These are phyloP conservation scores for Seira musarum DNA, from an alignment of 2,888 invertebrate genomes.

Conservation along the genomic window DNA sequence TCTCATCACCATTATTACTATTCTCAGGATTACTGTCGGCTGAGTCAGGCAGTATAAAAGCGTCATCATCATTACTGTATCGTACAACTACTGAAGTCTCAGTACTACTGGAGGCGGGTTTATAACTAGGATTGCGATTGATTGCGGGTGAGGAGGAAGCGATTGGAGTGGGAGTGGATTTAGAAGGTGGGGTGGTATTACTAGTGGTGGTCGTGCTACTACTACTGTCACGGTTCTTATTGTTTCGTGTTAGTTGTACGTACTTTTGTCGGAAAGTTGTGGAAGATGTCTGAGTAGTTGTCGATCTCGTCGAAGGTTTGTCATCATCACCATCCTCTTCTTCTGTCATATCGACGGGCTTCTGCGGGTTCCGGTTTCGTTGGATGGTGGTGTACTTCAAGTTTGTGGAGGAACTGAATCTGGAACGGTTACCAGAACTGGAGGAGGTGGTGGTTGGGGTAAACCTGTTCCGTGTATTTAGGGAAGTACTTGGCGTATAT, in stretches of 20 bases:
- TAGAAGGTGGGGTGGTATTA: constrained; percentile 38
- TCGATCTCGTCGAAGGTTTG: constrained; percentile 45
- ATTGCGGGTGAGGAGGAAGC: constrained; percentile 25
- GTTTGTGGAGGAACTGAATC: constrained; percentile 31
- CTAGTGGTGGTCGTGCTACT: constrained; percentile 48
- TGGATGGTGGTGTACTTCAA: constrained; percentile 67
- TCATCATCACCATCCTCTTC: constrained; percentile 54
- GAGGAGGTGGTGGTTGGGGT: constrained; percentile 49
- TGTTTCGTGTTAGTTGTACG: constrained; percentile 70
- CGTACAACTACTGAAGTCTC: constrained; percentile 69
- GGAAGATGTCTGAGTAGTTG: constrained; percentile 61
- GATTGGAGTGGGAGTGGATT: constrained; percentile 23
- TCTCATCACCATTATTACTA: constrained; percentile 18
- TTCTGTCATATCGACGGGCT: constrained; percentile 59
- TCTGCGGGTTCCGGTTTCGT: constrained; percentile 54
- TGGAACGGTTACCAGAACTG: constrained; percentile 8
- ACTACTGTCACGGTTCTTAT: constrained; percentile 50
- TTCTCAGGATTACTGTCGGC: constrained; percentile 42
- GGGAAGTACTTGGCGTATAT: constrained; percentile 53
- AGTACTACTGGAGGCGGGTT: constrained; percentile 63
- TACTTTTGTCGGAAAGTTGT: constrained; percentile 69
- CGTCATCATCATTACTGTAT: constrained; percentile 67
- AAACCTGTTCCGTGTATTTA: constrained; percentile 60
- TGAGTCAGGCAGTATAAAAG: constrained; percentile 64
- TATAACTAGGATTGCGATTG: constrained; percentile 11